phyloP scores from a whole-genome alignment of 2,797 vertebrate species.

The Syngnathus acus region DNA sequence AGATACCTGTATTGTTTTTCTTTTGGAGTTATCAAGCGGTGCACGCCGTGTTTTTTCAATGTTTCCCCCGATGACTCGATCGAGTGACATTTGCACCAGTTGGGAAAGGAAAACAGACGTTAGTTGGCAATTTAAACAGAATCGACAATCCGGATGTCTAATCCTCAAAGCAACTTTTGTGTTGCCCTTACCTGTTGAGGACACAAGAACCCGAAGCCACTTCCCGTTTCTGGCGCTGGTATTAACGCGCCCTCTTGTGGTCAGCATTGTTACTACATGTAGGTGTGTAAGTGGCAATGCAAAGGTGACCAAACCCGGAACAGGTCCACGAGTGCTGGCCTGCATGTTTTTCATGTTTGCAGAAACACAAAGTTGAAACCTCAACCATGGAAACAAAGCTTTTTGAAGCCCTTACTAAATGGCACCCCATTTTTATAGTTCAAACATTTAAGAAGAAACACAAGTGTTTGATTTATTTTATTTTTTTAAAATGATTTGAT shows the following conservation, averaged over 20 bases:
- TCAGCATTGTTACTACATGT: constrained; percentile 11
- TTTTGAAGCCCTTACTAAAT: background rate
- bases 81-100: background rate
- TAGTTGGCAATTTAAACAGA: background rate
- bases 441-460: background rate
- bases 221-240: constrained; percentile 1
- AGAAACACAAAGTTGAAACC: background rate
- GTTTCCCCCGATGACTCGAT: background rate
- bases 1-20: too few relatives aligned
- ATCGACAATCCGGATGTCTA: background rate
- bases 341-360: too few relatives aligned
- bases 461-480: constrained; percentile 42
- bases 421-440: background rate
- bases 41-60: background rate
- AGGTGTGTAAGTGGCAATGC: too few relatives aligned
- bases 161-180: background rate
- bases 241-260: constrained; percentile 39
- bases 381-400: too few relatives aligned
- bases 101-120: background rate
- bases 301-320: too few relatives aligned
- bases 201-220: background rate
- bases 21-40: too few relatives aligned
- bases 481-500: constrained; percentile 34
- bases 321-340: too few relatives aligned
- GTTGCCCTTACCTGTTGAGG: too few relatives aligned